Conservation (phyloP, 2,113 vertebrate genomes). For the Prochilodus magdalenae region DNA sequence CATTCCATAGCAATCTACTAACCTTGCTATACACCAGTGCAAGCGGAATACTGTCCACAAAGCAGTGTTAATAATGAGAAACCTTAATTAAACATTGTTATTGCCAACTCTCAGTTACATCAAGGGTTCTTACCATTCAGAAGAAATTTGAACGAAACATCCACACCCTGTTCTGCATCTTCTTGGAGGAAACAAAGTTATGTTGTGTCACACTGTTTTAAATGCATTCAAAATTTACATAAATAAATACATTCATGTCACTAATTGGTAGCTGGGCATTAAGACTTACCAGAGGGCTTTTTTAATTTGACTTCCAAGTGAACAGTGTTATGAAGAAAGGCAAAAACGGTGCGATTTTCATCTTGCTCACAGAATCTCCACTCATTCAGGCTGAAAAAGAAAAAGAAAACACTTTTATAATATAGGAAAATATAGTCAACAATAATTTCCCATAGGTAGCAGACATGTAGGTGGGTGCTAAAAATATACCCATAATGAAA, state of each 20-base stretch:
- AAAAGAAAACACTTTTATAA: neutral
- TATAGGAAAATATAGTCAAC: too few relatives aligned
- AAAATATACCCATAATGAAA: too few relatives aligned
- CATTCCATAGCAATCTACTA: too few relatives aligned
- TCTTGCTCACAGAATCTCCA: constrained; percentile 65
- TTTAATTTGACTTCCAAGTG: constrained; percentile 65
- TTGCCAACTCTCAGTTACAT: neutral
- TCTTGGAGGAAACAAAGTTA: constrained; percentile 50
- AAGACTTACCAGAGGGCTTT: constrained; percentile 60
- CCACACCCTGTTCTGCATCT: constrained; percentile 59
- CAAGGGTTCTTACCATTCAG: constrained; percentile 68
- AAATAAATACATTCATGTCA: too few relatives aligned
- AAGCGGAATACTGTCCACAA: too few relatives aligned
- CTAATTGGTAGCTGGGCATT: neutral
- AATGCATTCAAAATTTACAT: too few relatives aligned
- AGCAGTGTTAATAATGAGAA: too few relatives aligned
- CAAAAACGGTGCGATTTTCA: constrained; percentile 57
- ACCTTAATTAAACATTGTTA: neutral
- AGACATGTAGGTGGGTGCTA: too few relatives aligned
- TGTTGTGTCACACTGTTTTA: neutral
- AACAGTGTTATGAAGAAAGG: constrained; percentile 72
- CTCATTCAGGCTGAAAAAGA: constrained; percentile 72
- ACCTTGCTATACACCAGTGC: too few relatives aligned
- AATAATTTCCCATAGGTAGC: too few relatives aligned
- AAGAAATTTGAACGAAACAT: constrained; percentile 63